These are phyloP conservation scores for Noctilio leporinus DNA, from an alignment of 2,113 vertebrate species.

Conservation along the genomic window DNA sequence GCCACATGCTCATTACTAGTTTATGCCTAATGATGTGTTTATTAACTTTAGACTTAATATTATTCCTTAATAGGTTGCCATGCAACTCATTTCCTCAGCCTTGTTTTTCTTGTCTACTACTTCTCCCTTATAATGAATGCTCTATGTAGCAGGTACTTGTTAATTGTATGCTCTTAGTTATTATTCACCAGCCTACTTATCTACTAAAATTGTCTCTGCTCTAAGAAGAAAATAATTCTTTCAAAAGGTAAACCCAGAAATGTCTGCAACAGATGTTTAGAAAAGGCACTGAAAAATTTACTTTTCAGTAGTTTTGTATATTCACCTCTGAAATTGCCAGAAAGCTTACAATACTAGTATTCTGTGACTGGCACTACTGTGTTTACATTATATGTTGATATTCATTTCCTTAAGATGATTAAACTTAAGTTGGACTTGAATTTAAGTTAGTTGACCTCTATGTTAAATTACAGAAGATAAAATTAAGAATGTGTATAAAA, in stretches of 20 bases:
- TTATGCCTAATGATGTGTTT: not conserved
- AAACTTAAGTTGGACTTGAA: not conserved
- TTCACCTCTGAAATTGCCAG: not conserved
- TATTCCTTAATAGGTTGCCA: not conserved
- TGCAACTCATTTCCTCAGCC: not conserved
- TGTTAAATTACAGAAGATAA: not conserved
- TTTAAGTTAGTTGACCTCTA: not conserved
- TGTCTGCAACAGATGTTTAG: not conserved
- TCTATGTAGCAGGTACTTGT: not conserved
- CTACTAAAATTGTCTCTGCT: not conserved
- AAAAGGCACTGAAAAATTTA: not conserved
- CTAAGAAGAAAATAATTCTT: not conserved
- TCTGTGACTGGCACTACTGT: not conserved
- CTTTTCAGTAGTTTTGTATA: not conserved
- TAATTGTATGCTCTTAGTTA: not conserved
- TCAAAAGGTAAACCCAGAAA: not conserved
- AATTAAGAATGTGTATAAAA: constrained; percentile 8
- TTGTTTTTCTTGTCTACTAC: not conserved
- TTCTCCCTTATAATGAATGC: not conserved
- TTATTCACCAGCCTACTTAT: not conserved
- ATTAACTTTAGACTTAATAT: not conserved
- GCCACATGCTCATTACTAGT: not conserved
- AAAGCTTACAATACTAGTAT: not conserved
- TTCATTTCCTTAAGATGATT: not conserved
- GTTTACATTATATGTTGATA: not conserved